Conservation (phyloP, 2,888 invertebrate species). For the Timema cristinae region DNA sequence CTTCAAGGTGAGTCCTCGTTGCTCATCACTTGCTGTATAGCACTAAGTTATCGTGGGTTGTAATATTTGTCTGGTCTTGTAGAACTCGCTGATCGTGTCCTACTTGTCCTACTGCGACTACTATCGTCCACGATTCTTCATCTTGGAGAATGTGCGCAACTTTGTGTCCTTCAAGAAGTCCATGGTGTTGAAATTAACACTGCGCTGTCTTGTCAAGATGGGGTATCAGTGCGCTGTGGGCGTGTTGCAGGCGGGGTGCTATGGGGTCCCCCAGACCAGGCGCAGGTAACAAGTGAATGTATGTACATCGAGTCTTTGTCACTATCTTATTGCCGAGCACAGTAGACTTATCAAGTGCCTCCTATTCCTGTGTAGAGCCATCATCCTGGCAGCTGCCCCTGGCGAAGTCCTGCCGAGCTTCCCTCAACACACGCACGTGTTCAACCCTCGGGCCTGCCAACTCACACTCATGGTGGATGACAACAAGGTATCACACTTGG, state of each 20-base stretch:
- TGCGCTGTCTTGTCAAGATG: constrained; percentile 72
- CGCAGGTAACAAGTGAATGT: constrained; percentile 50
- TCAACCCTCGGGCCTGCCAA: constrained; percentile 64
- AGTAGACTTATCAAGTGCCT: neutral
- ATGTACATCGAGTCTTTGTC: too few species aligned
- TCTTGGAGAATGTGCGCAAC: constrained; percentile 82
- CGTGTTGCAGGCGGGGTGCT: constrained; percentile 80
- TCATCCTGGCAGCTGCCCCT: constrained; percentile 78
- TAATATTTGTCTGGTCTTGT: constrained; percentile 24
- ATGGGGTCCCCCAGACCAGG: constrained; percentile 79
- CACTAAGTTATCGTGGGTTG: too few species aligned
- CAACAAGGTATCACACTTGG: constrained; percentile 45
- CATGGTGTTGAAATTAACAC: constrained; percentile 74
- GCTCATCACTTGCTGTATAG: neutral
- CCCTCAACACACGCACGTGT: constrained; percentile 77
- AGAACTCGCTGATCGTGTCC: constrained; percentile 76
- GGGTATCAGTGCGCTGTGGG: constrained; percentile 86
- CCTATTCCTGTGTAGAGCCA: constrained; percentile 47
- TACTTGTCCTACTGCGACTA: constrained; percentile 82
- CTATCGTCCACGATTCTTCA: constrained; percentile 76
- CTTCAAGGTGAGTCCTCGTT: constrained; percentile 55
- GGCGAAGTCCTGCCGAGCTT: constrained; percentile 68
- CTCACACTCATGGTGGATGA: constrained; percentile 58
- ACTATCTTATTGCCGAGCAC: too few species aligned
- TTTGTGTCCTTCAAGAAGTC: constrained; percentile 78